A percentile compares a stretch with the other conserved stretches of the same genome.
Evolutionary conservation across 2,888 invertebrate species (phyloP).

Genomic region (Ophion obscuratus): DNA sequence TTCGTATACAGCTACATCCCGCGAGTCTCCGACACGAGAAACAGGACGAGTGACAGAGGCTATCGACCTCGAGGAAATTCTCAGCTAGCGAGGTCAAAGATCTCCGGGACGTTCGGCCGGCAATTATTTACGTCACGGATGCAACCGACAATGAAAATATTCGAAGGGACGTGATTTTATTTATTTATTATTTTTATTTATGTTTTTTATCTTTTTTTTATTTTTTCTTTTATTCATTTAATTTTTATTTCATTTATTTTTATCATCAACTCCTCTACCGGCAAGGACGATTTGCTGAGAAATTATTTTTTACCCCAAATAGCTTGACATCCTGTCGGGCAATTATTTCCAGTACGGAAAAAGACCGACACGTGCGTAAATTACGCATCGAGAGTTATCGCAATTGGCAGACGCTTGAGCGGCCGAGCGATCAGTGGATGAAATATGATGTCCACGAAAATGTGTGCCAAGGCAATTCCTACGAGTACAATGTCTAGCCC

Average conservation of each 20-base stretch:
- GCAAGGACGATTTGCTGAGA: background rate
- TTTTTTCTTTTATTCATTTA: no score
- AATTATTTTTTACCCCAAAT: background rate
- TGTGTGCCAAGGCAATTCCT: constrained; percentile 65
- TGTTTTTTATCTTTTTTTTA: no score
- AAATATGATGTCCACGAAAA: constrained; percentile 61
- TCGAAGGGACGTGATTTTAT: background rate
- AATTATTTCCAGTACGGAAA: background rate
- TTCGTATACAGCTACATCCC: constrained; percentile 36
- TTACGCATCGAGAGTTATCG: constrained; percentile 7
- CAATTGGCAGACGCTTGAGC: constrained; percentile 41
- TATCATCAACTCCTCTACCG: background rate
- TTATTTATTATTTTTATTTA: no score
- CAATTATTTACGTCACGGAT: background rate
- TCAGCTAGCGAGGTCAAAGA: constrained; percentile 50
- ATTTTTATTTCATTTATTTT: no score
- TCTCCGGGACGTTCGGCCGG: constrained; percentile 30
- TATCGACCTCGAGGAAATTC: constrained; percentile 58
- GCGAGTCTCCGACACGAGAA: constrained; percentile 37
- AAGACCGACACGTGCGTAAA: background rate
- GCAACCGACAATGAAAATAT: background rate
- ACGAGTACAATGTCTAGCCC: constrained; percentile 21
- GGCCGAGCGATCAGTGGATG: constrained; percentile 54
- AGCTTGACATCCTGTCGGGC: background rate
- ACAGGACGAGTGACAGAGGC: constrained; percentile 49